Conservation (phyloP, 1,140 invertebrate genomes). For the Brachionus paranguensis region DNA sequence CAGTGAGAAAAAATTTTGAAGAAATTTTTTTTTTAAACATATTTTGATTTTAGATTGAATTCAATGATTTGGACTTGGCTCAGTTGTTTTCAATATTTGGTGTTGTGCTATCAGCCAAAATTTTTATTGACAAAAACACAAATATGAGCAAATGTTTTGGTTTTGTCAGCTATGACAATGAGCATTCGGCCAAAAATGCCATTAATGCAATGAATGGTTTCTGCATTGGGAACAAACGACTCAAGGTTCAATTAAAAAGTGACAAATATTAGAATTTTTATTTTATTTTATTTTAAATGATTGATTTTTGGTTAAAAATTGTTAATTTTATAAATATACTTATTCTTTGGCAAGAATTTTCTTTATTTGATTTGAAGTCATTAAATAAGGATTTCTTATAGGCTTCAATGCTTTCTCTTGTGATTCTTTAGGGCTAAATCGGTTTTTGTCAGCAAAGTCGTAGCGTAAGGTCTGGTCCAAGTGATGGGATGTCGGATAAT, state of each 20-base stretch:
- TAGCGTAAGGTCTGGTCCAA: conserved; percentile 7
- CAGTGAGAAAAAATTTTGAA: conserved; percentile 49
- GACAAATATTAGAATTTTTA: neutral
- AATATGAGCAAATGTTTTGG: conserved; percentile 50
- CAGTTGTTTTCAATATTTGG: conserved; percentile 35
- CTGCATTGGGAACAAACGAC: conserved; percentile 89
- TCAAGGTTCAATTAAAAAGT: conserved; percentile 91
- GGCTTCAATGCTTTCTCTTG: neutral
- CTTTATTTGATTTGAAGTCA: conserved; percentile 9
- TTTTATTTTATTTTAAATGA: neutral
- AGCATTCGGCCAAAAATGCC: conserved; percentile 81
- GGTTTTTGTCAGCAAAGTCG: neutral
- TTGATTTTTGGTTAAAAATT: neutral
- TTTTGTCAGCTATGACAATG: conserved; percentile 93
- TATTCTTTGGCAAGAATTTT: neutral
- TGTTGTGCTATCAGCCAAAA: conserved; percentile 20
- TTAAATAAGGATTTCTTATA: neutral
- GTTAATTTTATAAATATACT: neutral
- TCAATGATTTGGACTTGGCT: conserved; percentile 38
- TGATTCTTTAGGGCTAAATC: neutral
- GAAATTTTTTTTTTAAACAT: neutral
- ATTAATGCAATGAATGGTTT: conserved; percentile 94
- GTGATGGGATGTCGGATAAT: conserved; percentile 29
- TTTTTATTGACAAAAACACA: conserved; percentile 34
- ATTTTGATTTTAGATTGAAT: conserved; percentile 7